phyloP scores from a whole-genome alignment of 2,888 invertebrate genomes.

The Xanthorhoe spadicearia region DNA sequence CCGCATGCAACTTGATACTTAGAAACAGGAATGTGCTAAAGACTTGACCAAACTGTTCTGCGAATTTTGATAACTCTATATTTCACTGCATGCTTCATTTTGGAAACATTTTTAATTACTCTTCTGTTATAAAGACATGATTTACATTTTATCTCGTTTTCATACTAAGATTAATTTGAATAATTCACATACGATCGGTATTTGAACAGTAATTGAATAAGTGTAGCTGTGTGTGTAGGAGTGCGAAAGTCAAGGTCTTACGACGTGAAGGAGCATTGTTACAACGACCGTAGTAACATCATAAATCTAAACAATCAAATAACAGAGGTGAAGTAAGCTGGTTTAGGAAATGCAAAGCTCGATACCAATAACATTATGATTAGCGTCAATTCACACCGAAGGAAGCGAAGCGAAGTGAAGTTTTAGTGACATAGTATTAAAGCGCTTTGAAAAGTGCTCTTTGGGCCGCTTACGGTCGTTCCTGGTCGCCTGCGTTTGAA shows the following conservation, averaged over 20 bases:
- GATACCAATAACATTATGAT: background rate
- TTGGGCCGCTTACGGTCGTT: no score
- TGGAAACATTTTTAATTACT: background rate
- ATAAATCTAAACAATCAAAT: background rate
- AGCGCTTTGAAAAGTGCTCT: no score
- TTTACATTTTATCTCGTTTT: background rate
- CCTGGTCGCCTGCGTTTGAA: no score
- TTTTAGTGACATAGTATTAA: no score
- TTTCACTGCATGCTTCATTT: constrained; percentile 1
- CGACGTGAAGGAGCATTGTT: background rate
- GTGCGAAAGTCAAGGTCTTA: constrained; percentile 5
- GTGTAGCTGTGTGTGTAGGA: background rate
- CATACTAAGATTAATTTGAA: background rate
- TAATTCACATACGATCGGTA: background rate
- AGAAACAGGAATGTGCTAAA: background rate
- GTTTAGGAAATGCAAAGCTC: background rate
- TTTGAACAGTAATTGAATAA: constrained; percentile 2
- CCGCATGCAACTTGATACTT: constrained; percentile 19
- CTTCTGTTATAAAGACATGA: background rate
- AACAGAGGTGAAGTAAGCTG: background rate
- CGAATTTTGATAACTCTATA: background rate
- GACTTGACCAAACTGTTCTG: constrained; percentile 11
- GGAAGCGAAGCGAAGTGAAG: no score
- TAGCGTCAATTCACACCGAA: no score
- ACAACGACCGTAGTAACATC: background rate